A percentile compares a stretch with the other conserved stretches of the same genome.
Conservation (phyloP, 1,140 invertebrate species). For the Drosophila sp. region DNA sequence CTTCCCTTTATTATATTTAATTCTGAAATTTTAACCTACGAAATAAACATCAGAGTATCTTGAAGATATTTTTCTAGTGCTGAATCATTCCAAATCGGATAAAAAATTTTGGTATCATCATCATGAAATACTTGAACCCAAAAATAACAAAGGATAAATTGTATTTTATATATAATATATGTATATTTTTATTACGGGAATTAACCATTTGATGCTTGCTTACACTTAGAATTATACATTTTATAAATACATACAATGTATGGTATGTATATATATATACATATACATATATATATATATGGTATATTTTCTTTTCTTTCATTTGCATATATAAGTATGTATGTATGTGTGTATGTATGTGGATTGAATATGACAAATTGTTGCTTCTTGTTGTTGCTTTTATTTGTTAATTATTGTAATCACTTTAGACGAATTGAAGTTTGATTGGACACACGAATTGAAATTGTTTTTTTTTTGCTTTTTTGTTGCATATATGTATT, state of each 20-base stretch:
- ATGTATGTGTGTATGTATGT: not conserved
- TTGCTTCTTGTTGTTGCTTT: conserved; percentile 32
- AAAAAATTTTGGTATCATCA: not conserved
- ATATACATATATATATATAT: conserved; percentile 31
- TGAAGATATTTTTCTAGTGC: too few relatives aligned
- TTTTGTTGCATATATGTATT: conserved; percentile 5
- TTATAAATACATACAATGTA: conserved; percentile 21
- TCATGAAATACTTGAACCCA: too few relatives aligned
- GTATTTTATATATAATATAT: conserved; percentile 48
- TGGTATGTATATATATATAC: not conserved
- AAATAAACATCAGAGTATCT: too few relatives aligned
- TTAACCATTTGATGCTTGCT: conserved; percentile 74
- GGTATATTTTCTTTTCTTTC: conserved; percentile 10
- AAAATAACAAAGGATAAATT: not conserved
- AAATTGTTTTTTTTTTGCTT: conserved; percentile 34
- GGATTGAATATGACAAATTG: conserved; percentile 26
- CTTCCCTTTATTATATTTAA: too few relatives aligned
- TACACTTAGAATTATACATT: conserved; percentile 48
- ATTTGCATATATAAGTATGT: not conserved
- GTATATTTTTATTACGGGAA: conserved; percentile 76
- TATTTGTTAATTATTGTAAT: conserved; percentile 66
- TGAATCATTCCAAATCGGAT: too few relatives aligned
- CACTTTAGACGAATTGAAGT: conserved; percentile 74
- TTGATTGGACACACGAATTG: conserved; percentile 73
- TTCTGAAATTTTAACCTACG: too few relatives aligned